Evolutionary conservation across 64 coral and sea anemone species (phyloP).

Genomic region (Pocillopora damicornis): DNA sequence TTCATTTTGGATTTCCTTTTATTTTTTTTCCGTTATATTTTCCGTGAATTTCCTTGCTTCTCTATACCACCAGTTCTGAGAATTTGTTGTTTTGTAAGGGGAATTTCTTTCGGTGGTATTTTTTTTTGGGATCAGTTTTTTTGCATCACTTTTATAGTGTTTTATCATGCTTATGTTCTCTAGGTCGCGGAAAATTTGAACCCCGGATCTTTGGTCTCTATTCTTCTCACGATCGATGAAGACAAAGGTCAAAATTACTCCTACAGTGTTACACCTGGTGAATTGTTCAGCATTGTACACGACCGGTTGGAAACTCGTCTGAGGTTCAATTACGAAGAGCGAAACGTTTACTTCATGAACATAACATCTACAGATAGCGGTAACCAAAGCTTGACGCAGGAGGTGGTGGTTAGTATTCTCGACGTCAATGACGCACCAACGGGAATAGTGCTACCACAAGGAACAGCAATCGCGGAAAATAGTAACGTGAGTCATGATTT

Average conservation of each 20-base stretch:
- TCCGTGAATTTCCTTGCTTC: too few species aligned
- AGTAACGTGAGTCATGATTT: conserved; percentile 25
- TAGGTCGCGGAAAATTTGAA: conserved; percentile 67
- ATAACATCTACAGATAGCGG: conserved; percentile 56
- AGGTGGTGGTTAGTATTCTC: conserved; percentile 37
- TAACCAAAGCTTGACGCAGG: conserved; percentile 67
- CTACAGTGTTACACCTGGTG: conserved; percentile 25
- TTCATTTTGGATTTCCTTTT: too few species aligned
- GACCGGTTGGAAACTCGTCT: conserved; percentile 28
- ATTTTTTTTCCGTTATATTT: too few species aligned
- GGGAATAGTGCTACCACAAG: conserved; percentile 40
- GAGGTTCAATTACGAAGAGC: conserved; percentile 68
- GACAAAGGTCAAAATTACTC: conserved; percentile 47
- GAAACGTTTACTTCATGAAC: conserved; percentile 33
- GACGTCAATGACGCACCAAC: conserved; percentile 66
- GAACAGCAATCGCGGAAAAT: conserved; percentile 64
- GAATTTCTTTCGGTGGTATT: too few species aligned
- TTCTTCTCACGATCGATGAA: conserved; percentile 43
- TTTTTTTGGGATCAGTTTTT: too few species aligned
- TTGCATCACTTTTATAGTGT: background rate
- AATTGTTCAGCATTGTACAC: conserved; percentile 28
- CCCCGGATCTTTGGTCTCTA: conserved; percentile 49
- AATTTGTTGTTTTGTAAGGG: too few species aligned
- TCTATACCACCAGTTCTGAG: too few species aligned
- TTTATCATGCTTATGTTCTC: conserved; percentile 3